These are phyloP conservation scores for Aphelinus certus DNA, from an alignment of 1,140 invertebrate genomes.

Conservation along the genomic window DNA sequence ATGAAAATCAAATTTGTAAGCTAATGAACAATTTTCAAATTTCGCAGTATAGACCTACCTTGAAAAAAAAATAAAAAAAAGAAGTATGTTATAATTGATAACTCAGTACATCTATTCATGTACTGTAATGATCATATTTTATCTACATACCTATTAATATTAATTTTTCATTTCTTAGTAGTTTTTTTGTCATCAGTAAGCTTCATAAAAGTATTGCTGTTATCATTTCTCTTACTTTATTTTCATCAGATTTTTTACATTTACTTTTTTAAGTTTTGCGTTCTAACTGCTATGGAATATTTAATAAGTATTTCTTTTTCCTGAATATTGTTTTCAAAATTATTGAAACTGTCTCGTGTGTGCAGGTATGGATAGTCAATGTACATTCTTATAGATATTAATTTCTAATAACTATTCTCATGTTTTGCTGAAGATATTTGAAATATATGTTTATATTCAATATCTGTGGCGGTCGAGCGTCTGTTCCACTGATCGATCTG, in stretches of 20 bases:
- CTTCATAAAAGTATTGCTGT: conserved; percentile 22
- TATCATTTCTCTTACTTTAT: conserved; percentile 39
- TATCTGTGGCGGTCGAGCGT: no score
- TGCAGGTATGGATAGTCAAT: no score
- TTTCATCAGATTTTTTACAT: conserved; percentile 34
- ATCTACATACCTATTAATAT: conserved; percentile 11
- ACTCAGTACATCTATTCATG: conserved; percentile 19
- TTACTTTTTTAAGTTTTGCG: conserved; percentile 24
- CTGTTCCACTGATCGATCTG: no score
- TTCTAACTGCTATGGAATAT: not conserved
- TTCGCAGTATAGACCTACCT: conserved; percentile 30
- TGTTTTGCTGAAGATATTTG: no score
- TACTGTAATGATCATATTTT: conserved; percentile 6
- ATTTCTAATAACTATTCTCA: not conserved
- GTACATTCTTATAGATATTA: not conserved
- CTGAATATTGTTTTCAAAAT: conserved; percentile 24
- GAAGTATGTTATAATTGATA: conserved; percentile 12
- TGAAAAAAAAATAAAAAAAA: conserved; percentile 6
- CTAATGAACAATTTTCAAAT: conserved; percentile 8
- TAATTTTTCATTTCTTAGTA: conserved; percentile 13
- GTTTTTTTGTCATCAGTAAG: conserved; percentile 21
- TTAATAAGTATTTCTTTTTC: conserved; percentile 31
- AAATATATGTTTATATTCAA: no score
- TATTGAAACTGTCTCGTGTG: not conserved
- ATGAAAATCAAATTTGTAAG: not conserved